Conservation (phyloP, 2,113 vertebrate species). For the Tragulus kanchil region DNA sequence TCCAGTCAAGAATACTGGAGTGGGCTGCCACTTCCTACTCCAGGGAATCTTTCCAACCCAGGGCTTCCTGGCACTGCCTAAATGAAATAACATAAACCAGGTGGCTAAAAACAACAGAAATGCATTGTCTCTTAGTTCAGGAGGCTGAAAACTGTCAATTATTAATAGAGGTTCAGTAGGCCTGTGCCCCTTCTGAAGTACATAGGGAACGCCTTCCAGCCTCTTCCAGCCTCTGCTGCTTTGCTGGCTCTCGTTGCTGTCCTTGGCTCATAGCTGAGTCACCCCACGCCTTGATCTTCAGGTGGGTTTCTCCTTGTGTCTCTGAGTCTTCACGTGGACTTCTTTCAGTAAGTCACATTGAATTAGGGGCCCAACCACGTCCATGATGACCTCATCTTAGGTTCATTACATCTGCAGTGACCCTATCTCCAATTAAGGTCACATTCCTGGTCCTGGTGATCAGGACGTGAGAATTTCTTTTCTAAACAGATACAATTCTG, state of each 20-base stretch:
- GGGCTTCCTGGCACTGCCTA: neutral
- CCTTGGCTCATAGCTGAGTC: neutral
- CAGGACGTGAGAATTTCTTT: neutral
- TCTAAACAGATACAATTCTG: too few species aligned
- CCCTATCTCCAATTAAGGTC: neutral
- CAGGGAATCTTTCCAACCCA: neutral
- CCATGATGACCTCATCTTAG: neutral
- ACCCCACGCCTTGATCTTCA: neutral
- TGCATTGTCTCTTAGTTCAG: neutral
- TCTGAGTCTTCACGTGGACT: neutral
- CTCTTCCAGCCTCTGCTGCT: neutral
- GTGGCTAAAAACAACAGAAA: neutral
- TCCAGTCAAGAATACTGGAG: neutral
- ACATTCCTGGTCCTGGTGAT: neutral
- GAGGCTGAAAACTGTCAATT: neutral
- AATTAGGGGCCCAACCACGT: neutral
- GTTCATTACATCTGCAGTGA: neutral
- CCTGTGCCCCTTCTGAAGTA: rapidly evolving
- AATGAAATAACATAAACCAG: rapidly evolving
- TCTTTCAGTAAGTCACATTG: neutral
- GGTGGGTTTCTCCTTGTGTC: rapidly evolving
- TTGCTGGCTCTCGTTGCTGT: rapidly evolving
- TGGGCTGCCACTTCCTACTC: neutral
- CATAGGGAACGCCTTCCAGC: rapidly evolving
- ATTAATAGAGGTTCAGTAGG: neutral